phyloP scores from a whole-genome alignment of 2,888 invertebrate genomes.

The Muschampia plurimacula region DNA sequence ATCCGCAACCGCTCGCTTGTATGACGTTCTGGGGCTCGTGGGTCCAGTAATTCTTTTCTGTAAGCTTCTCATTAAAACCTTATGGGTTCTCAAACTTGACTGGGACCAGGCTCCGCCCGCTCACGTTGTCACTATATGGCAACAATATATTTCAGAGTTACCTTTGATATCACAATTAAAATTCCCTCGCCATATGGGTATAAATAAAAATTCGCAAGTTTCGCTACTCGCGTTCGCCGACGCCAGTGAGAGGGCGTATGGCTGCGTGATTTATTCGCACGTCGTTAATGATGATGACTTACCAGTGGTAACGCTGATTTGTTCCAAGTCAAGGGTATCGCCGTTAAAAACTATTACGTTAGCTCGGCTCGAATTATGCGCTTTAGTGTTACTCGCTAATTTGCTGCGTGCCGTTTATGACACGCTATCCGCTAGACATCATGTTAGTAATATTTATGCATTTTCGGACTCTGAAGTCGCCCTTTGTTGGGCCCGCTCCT shows the following conservation, averaged over 20 bases:
- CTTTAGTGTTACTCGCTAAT: slow-evolving; percentile 29
- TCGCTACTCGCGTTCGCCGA: not conserved
- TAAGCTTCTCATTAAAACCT: not conserved
- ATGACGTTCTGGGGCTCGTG: slow-evolving; percentile 37
- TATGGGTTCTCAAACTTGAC: slow-evolving; percentile 6
- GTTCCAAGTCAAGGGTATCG: slow-evolving; percentile 39
- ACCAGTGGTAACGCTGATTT: slow-evolving; percentile 33
- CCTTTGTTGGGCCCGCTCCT: slow-evolving; percentile 36
- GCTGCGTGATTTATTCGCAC: slow-evolving; percentile 2
- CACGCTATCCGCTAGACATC: slow-evolving; percentile 5
- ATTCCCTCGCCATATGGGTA: slow-evolving; percentile 1
- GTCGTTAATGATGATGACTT: not conserved
- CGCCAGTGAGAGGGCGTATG: not conserved
- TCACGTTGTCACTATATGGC: not conserved
- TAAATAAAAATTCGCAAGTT: not conserved
- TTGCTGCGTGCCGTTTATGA: slow-evolving; percentile 28
- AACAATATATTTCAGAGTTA: slow-evolving; percentile 1
- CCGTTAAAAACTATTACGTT: slow-evolving; percentile 32
- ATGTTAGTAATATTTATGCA: slow-evolving; percentile 28
- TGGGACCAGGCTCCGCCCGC: not conserved
- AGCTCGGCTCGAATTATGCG: slow-evolving; percentile 35
- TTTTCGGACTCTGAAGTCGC: slow-evolving; percentile 42
- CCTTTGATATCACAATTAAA: not conserved
- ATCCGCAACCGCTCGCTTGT: slow-evolving; percentile 35
- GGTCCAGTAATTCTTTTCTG: slow-evolving; percentile 31